Evolutionary conservation across 2,797 vertebrate genomes (phyloP).

Genomic region (Phalanger gymnotis): DNA sequence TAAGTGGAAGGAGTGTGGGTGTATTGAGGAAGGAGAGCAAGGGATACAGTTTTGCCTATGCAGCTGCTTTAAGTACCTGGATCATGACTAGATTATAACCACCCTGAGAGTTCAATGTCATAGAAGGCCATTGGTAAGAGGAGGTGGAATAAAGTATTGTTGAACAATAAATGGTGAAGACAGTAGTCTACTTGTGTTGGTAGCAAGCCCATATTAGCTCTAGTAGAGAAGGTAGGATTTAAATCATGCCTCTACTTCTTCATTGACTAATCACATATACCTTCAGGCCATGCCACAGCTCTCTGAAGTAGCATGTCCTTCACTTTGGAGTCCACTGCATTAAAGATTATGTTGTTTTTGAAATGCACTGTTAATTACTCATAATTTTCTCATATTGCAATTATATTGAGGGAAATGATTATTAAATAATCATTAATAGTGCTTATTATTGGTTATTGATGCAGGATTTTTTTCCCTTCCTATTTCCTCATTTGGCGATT

Average conservation of each 20-base stretch:
- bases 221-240: background rate
- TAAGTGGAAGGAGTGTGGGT: background rate
- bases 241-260: background rate
- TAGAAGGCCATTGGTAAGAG: background rate
- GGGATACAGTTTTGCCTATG: background rate
- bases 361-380: too few relatives aligned
- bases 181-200: background rate
- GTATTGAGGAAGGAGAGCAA: background rate
- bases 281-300: background rate
- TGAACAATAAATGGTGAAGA: background rate
- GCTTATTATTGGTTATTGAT: too few relatives aligned
- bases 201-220: background rate
- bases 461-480: too few relatives aligned
- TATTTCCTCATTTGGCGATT: too few relatives aligned
- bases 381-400: too few relatives aligned
- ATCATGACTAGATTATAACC: background rate
- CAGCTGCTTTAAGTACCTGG: background rate
- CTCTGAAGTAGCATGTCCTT: background rate
- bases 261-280: background rate
- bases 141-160: background rate
- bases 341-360: too few relatives aligned
- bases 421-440: too few relatives aligned
- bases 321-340: too few relatives aligned
- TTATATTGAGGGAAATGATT: too few relatives aligned
- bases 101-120: background rate